Conservation (phyloP, 2,797 vertebrate genomes). For the Rhinogobio ventralis region DNA sequence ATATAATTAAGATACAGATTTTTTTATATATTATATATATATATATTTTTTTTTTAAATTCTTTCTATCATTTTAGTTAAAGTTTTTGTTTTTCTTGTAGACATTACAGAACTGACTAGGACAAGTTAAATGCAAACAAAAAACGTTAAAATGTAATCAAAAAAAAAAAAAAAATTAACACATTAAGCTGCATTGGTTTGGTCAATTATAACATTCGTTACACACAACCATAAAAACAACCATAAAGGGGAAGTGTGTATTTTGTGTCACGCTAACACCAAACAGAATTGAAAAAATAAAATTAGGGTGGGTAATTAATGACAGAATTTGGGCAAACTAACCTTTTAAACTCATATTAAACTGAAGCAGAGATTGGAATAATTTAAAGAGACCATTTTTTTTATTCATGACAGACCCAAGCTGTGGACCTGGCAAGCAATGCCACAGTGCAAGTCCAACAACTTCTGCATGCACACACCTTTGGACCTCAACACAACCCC, state of each 20-base stretch:
- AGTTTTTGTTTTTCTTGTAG: background rate
- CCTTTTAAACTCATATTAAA: background rate
- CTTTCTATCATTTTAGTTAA: background rate
- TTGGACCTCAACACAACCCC: slow-evolving; percentile 44
- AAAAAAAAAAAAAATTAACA: background rate
- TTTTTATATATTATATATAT: background rate
- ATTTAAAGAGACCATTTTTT: no score
- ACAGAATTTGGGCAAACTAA: no score
- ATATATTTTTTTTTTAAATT: no score
- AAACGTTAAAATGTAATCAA: background rate
- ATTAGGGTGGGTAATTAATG: no score
- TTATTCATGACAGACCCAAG: slow-evolving; percentile 59
- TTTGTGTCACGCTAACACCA: background rate
- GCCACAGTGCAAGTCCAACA: slow-evolving; percentile 40
- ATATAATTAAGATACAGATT: no score
- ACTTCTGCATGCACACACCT: slow-evolving; percentile 54
- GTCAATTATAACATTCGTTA: background rate
- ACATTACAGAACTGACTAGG: background rate
- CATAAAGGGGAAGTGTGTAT: background rate
- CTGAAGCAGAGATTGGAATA: background rate
- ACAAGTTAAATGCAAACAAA: background rate
- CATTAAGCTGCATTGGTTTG: background rate
- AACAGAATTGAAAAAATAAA: no score
- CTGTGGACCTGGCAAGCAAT: slow-evolving; percentile 59
- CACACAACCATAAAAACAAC: background rate